These are phyloP conservation scores for Leuciscus idus DNA, from an alignment of 2,113 vertebrate genomes.

Conservation along the genomic window DNA sequence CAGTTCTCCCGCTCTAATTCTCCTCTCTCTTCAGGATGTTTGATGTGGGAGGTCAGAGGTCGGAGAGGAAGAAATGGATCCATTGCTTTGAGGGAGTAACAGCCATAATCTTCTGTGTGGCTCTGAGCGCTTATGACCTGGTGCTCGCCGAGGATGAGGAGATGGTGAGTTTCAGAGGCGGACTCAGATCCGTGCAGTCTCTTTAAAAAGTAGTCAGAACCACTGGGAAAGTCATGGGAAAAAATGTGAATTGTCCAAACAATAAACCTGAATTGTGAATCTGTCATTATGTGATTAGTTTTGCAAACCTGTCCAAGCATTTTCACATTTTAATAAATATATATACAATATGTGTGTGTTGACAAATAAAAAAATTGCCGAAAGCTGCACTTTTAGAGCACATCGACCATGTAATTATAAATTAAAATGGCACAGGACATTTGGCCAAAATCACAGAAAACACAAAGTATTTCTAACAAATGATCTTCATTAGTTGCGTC, in stretches of 20 bases:
- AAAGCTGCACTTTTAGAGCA: too few relatives aligned
- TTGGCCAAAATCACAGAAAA: neutral
- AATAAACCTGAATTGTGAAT: neutral
- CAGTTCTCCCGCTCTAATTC: neutral
- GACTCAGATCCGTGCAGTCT: neutral
- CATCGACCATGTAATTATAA: too few relatives aligned
- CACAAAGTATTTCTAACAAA: neutral
- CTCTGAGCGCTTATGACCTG: conserved; percentile 95
- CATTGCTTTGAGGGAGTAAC: conserved; percentile 99
- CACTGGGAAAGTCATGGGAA: neutral
- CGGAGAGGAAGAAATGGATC: conserved; percentile 95
- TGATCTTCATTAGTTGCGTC: neutral
- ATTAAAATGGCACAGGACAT: too few relatives aligned
- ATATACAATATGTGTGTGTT: too few relatives aligned
- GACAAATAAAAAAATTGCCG: neutral
- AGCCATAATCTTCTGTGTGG: conserved; percentile 97
- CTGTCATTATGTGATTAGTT: neutral
- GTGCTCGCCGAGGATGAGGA: conserved; percentile 98
- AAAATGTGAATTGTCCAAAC: neutral
- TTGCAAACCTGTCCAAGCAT: neutral
- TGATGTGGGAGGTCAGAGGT: conserved; percentile 91
- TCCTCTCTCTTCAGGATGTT: conserved; percentile 84
- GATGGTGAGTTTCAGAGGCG: conserved; percentile 81
- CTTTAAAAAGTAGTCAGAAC: neutral
- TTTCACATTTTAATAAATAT: neutral